Conservation (phyloP, 2,888 invertebrate genomes). For the Bellardia bayeri region DNA sequence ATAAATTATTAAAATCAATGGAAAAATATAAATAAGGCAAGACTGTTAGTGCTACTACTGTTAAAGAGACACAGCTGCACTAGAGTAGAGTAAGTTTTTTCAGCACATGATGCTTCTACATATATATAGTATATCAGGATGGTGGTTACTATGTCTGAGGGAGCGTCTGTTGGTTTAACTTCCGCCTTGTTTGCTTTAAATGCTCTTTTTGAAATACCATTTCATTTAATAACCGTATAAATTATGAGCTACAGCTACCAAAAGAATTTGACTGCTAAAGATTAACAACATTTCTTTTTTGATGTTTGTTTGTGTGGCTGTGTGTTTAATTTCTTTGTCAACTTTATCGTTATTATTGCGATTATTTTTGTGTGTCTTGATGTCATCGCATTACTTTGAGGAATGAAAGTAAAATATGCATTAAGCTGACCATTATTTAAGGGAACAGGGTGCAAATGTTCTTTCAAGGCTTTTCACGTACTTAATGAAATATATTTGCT, state of each 20-base stretch:
- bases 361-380: conserved; percentile 47
- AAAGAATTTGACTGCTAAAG: conserved; percentile 67
- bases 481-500: neutral
- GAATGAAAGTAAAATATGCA: conserved; percentile 34
- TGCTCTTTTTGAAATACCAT: conserved; percentile 53
- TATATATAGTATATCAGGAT: conserved; percentile 10
- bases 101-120: neutral
- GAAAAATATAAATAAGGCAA: neutral
- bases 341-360: conserved; percentile 28
- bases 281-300: conserved; percentile 66
- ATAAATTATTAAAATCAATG: conserved; percentile 60
- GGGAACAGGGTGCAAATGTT: conserved; percentile 49
- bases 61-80: conserved; percentile 15
- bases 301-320: neutral
- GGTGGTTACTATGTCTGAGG: neutral
- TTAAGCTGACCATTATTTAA: conserved; percentile 56
- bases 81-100: neutral
- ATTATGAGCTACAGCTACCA: conserved; percentile 63
- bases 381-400: conserved; percentile 46
- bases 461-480: conserved; percentile 32
- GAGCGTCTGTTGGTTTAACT: conserved; percentile 4
- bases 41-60: conserved; percentile 7
- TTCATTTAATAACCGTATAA: conserved; percentile 67
- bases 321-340: neutral
- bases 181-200: conserved; percentile 19